A percentile compares a stretch with the other conserved stretches of the same genome.
Conservation (phyloP, 2,113 vertebrate species). For the Falco punctatus region DNA sequence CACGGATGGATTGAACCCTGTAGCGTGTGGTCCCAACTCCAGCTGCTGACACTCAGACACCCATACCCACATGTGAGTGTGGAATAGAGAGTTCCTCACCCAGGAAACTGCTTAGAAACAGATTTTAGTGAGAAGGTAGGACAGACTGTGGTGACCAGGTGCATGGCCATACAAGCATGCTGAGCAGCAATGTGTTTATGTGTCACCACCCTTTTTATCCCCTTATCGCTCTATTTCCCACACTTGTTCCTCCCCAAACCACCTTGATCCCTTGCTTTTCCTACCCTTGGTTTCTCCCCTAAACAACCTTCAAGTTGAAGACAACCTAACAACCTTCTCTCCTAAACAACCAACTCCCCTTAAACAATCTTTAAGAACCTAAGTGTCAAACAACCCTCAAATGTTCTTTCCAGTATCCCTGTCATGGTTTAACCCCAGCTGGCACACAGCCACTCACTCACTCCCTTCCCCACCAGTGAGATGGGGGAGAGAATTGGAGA, state of each 20-base stretch:
- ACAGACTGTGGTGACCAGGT: not conserved
- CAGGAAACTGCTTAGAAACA: not conserved
- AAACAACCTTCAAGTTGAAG: not conserved
- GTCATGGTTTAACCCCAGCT: not conserved
- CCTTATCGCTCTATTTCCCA: not conserved
- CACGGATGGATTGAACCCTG: not conserved
- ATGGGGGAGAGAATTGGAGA: too few species aligned
- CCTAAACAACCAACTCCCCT: not conserved
- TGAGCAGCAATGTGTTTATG: not conserved
- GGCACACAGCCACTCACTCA: not conserved
- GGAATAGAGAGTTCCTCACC: not conserved
- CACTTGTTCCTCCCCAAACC: not conserved
- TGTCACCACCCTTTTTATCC: not conserved
- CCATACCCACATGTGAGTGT: fast-evolving
- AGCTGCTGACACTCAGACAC: not conserved
- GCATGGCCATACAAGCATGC: not conserved
- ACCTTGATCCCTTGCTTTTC: not conserved
- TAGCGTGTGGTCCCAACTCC: fast-evolving
- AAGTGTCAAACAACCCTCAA: not conserved
- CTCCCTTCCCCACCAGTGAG: not conserved
- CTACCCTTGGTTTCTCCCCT: not conserved
- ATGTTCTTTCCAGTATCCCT: not conserved
- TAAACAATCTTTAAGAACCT: too few species aligned
- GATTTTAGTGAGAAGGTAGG: not conserved
- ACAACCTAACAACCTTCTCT: not conserved